Base-by-base conservation (phyloP, 2,113 vertebrate species). In the Cephalophus harveyi region DNA sequence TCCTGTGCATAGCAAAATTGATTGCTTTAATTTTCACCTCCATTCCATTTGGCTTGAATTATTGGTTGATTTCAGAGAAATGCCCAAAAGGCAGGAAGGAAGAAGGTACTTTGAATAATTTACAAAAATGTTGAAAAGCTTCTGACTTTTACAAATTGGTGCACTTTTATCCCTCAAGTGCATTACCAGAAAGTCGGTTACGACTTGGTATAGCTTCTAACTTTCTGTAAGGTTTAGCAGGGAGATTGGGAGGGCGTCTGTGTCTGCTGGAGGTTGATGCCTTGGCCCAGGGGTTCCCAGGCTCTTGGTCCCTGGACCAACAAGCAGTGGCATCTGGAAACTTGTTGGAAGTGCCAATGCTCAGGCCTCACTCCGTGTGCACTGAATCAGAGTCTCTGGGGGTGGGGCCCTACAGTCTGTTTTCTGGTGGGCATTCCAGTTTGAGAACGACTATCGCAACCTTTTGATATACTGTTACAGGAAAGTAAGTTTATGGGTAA, bases 1-100 rank as follows among this genome's bases (percentile, higher is more conserved):
- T 87, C 17, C 13, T 76, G 11, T 89, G 14, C 30, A 4, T 9
- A 87, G 52, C 74, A 81, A 55, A 88, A 19, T 28, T 28, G 30
- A 46, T 89, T 23, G 50, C 88, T 94, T 85, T 92, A 30, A 33
- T 90, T 95, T 92, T 86, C 19, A 88, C 48, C 23, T 88, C 25
- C 11, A 12, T 40, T 59, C 93, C 57, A n/a, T 50, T 92, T 62
- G 74, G 64, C 62, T 62, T 87, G 36, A 48, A 16, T 14, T 86
- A 15, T 30, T 16, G 43, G 30, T 82, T 85, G 40, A 92, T 87
- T 33, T 91, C 43, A 62, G 67, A 94, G 82, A 97, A 64, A n/a
- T 76, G 64, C 36, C 59, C 36, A 81, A 55, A 94, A 93, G 55
- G 54, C 28, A 28, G 30, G 57, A 59, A 74, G 5, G 74, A 54